Evolutionary conservation across 2,797 vertebrate species (phyloP), one percentile per base, ranked within the genome.

Genomic region (Otus scops): DNA sequence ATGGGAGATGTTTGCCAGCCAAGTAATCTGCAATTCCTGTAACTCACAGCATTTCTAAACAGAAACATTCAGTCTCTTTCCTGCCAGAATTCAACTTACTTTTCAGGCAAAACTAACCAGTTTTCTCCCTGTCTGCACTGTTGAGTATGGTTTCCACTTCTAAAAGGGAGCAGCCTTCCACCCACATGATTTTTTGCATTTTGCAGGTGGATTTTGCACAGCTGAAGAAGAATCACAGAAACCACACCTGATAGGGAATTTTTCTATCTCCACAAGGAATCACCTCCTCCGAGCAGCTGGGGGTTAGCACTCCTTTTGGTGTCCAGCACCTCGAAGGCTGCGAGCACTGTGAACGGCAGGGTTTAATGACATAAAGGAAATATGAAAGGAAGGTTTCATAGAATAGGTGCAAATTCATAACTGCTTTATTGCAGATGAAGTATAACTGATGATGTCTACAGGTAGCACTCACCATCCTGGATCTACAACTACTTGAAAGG

Each of bases 321-420:
- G 16, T 45, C 24, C 5, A 1, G 47, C 48, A 56, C 36, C 51
- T 50, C 1, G 1, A 36, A 34, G 82, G 24, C 51, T 27, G 24
- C 0, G 0, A 68, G 54, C 43, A 39, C 28, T 2, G 50, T 6
- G 12, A 51, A 47, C 1, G 1, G 5, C 5, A 51, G 11, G 22
- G 10, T 63, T 68, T 51, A 74, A 56, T 8, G 21, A n/a, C 22
- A 15, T 38, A 23, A 43, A 50, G 3, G 15, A 32, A 65, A 14
- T 17, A 6, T 7, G 5, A 26, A 73, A 51, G 38, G 48, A 16
- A 3, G 51, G 20, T 45, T 78, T 73, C 51, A 4, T 32, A 63
- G 43, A 82, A 50, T 1, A 71, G n/a, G 30, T 65, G 48, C 13
- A 68, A 68, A 57, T 24, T 70, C 47, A 15, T 1, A 1, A 20